These are phyloP conservation scores for Trichacis sp. DNA, from an alignment of 2,888 invertebrate genomes.

Conservation along the genomic window DNA sequence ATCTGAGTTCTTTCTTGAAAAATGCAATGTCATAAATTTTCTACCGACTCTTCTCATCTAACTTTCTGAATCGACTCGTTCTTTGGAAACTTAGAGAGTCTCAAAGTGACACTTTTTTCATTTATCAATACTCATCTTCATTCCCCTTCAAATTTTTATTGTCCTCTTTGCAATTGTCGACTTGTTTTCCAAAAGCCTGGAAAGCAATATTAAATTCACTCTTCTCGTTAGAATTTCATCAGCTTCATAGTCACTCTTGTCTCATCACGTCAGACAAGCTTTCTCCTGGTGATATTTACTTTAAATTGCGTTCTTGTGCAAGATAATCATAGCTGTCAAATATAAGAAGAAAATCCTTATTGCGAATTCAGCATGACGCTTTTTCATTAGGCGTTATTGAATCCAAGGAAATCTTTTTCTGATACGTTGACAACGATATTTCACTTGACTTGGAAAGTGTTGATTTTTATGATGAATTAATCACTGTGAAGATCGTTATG, in stretches of 20 bases:
- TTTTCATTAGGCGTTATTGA: no score
- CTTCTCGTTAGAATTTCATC: slow-evolving; percentile 29
- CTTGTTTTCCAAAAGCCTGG: slow-evolving; percentile 5
- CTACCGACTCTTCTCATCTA: slow-evolving; percentile 19
- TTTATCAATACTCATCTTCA: slow-evolving; percentile 29
- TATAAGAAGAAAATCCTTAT: no score
- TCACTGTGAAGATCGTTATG: no score
- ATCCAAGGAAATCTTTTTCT: no score
- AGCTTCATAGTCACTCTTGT: slow-evolving; percentile 19
- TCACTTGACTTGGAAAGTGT: no score
- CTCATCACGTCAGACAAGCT: slow-evolving; percentile 15
- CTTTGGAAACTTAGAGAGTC: slow-evolving; percentile 13
- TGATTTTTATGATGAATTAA: no score
- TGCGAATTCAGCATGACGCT: no score
- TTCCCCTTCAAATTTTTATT: no score
- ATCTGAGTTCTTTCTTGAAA: no score
- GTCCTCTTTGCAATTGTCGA: neutral
- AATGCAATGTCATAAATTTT: neutral
- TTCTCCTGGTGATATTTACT: slow-evolving; percentile 25
- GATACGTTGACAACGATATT: no score
- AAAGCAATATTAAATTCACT: slow-evolving; percentile 26
- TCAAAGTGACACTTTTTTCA: slow-evolving; percentile 29
- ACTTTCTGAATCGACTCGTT: slow-evolving; percentile 28
- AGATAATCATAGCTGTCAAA: slow-evolving; percentile 2
- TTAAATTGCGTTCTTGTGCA: slow-evolving; percentile 31